Percentiles rank a stretch among this genome's conserved stretches.
Conservation (phyloP, 2,113 vertebrate genomes). For the Passer domesticus region DNA sequence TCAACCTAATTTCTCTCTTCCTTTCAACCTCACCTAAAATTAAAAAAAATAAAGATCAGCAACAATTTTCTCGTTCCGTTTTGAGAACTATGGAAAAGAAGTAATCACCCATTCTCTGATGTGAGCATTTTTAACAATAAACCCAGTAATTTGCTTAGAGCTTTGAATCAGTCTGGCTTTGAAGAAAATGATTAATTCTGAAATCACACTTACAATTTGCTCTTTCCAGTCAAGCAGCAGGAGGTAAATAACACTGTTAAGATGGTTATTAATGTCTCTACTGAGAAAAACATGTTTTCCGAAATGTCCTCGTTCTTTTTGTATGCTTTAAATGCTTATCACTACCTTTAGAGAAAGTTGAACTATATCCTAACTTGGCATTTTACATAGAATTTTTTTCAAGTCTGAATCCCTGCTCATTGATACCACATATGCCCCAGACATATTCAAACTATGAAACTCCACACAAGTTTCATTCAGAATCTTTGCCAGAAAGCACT, state of each 20-base stretch:
- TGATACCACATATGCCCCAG: not conserved
- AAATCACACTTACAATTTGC: not conserved
- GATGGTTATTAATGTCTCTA: not conserved
- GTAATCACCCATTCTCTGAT: not conserved
- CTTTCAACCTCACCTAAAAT: not conserved
- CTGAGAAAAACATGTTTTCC: not conserved
- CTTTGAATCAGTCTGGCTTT: not conserved
- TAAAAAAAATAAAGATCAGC: not conserved
- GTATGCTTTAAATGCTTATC: not conserved
- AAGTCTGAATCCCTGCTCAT: not conserved
- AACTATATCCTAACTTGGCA: not conserved
- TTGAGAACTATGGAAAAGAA: not conserved
- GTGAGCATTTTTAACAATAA: not conserved
- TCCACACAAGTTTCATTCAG: not conserved
- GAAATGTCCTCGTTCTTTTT: not conserved
- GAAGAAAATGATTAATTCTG: not conserved
- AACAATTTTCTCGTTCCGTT: not conserved
- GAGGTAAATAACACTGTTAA: not conserved
- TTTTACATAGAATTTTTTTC: not conserved
- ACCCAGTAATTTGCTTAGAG: not conserved
- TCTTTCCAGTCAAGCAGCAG: not conserved
- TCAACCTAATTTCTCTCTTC: not conserved
- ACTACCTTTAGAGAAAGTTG: not conserved
- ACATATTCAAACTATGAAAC: not conserved
- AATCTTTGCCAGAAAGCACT: not conserved